Base-by-base conservation (phyloP, 1,140 invertebrate genomes). In the Lepidotrigona ventralis region DNA sequence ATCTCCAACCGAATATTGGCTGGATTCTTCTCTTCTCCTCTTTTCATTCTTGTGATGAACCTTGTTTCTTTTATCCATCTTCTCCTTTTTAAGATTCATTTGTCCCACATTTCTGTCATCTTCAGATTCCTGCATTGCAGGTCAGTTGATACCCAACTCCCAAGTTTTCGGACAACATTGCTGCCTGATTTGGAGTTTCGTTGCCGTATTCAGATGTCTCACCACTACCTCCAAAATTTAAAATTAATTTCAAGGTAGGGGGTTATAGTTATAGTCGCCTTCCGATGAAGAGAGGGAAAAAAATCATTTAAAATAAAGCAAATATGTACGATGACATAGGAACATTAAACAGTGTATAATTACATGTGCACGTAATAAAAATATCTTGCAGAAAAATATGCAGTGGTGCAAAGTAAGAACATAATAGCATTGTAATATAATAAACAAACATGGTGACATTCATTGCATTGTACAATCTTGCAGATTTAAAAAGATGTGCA, bases 61-160 rank as follows among this genome's bases (percentile, higher is more conserved):
- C 79, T 97, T 96, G 84, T 97, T 96, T 66, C 96, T 95, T 85
- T 96, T 96, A 79, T 96, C 95, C 90, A 97, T 97, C 86, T 97
- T 97, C 90, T 97, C 97, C 91, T 97, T 97, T 89, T 97, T 97
- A 0, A 96, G 93, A 86, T 97, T 97, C 85, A 97, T 97, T 83
- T 96, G 96, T 2, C 95, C 92, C 21, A 94, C 66, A 66, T 94
- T 94, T 64, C 90, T 90, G 46, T 94, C 93, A 63, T 93, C 93
- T 33, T 94, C 93, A 0, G 91, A 86, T 12, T 94, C 93, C 19
- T 92, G 91, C 0, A 90, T 91, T 9, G 94, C 92, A 2, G 92
- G 92, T 73, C 94, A 94, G 81, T 94, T 94, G 0, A 93, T n/a
- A n/a, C n/a, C n/a, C n/a, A n/a, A n/a, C n/a, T n/a, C n/a, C n/a